Conservation (phyloP, 2,113 vertebrate genomes). For the Percina caprodes region DNA sequence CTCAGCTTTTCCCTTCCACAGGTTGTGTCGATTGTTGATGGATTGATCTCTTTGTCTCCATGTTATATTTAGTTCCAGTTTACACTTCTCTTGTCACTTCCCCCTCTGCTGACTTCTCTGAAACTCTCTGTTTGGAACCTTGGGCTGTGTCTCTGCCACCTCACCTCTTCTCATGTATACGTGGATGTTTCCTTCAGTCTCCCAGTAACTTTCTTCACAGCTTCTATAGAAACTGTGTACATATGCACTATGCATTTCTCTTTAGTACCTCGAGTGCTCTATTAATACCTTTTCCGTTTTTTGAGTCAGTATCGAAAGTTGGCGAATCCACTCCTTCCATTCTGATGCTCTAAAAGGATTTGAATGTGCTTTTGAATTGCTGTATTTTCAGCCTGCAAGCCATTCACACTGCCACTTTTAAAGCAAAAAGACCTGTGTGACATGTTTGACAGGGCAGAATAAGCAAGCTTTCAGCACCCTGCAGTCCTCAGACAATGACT, state of each 20-base stretch:
- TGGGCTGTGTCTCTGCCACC: background rate
- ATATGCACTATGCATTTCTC: background rate
- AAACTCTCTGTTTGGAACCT: slow-evolving; percentile 29
- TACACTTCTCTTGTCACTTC: slow-evolving; percentile 8
- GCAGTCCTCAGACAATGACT: background rate
- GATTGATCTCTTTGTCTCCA: slow-evolving; percentile 11
- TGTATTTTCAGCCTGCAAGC: background rate
- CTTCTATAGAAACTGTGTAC: background rate
- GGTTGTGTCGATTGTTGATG: slow-evolving; percentile 23
- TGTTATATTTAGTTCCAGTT: slow-evolving; percentile 53
- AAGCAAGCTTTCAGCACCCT: too few species aligned
- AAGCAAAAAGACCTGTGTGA: too few species aligned
- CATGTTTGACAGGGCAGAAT: background rate
- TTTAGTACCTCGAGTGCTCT: background rate
- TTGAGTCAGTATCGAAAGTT: background rate
- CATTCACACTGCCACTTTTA: too few species aligned
- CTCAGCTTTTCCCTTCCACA: background rate
- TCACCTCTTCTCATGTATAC: background rate
- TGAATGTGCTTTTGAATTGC: background rate
- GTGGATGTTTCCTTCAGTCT: background rate
- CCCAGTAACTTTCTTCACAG: slow-evolving; percentile 17
- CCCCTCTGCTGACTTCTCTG: slow-evolving; percentile 19
- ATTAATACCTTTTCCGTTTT: background rate
- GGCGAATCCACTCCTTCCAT: background rate
- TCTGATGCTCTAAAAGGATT: background rate